These are phyloP conservation scores for Drosophila pruinosa DNA, from an alignment of 1,140 invertebrate species.

Conservation along the genomic window DNA sequence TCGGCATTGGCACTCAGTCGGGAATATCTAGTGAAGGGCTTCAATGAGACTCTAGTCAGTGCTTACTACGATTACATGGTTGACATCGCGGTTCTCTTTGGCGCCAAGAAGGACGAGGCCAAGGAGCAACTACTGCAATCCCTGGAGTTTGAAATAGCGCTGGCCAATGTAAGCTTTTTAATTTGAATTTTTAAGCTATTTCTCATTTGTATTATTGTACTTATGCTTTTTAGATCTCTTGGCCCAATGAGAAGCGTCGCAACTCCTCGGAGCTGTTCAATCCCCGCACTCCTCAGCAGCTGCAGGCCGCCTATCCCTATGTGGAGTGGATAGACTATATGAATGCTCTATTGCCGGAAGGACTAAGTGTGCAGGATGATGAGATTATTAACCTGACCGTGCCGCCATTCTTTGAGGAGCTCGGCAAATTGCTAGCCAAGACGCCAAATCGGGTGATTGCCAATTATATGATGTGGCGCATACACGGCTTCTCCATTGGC, in stretches of 20 bases:
- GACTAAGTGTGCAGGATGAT: slow-evolving; percentile 85
- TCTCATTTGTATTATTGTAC: not conserved
- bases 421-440: slow-evolving; percentile 85
- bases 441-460: slow-evolving; percentile 85
- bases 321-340: slow-evolving; percentile 87
- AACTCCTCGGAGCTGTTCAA: slow-evolving; percentile 96
- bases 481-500: slow-evolving; percentile 88
- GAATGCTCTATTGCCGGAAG: slow-evolving; percentile 88
- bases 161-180: slow-evolving; percentile 90
- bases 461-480: slow-evolving; percentile 93
- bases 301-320: slow-evolving; percentile 88
- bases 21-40: slow-evolving; percentile 94
- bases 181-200: not conserved
- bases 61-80: slow-evolving; percentile 94
- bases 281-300: slow-evolving; percentile 90
- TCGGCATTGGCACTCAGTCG: slow-evolving; percentile 93
- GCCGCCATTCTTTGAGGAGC: slow-evolving; percentile 88
- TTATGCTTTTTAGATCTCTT: slow-evolving; percentile 87
- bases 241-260: slow-evolving; percentile 94
- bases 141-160: slow-evolving; percentile 94
- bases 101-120: slow-evolving; percentile 89
- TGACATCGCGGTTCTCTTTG: slow-evolving; percentile 93
- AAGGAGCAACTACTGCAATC: slow-evolving; percentile 90
- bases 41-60: slow-evolving; percentile 89
- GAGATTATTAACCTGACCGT: slow-evolving; percentile 92